phyloP scores from a whole-genome alignment of 1,140 invertebrate genomes.

The Procambarus virginalis region DNA sequence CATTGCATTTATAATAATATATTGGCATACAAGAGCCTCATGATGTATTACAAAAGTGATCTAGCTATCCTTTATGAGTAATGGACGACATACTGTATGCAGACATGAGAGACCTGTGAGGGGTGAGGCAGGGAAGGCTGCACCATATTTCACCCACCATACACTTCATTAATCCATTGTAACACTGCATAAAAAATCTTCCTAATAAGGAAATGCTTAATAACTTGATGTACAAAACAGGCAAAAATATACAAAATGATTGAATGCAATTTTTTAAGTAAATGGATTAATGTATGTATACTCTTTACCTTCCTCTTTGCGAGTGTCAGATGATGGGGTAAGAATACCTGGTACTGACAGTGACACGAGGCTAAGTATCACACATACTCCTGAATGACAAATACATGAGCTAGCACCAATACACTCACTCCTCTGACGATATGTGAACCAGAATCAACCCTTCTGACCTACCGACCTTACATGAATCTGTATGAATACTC shows the following conservation, averaged over 20 bases:
- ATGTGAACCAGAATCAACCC: not conserved
- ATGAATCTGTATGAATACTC: no score
- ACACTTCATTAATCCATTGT: constrained; percentile 8
- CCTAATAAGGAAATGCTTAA: not conserved
- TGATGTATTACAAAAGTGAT: constrained; percentile 64
- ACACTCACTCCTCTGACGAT: not conserved
- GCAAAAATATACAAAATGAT: constrained; percentile 19
- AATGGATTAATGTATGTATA: constrained; percentile 13
- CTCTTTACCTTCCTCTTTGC: not conserved
- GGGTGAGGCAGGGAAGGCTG: constrained; percentile 34
- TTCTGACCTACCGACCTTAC: no score
- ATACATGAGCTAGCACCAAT: not conserved
- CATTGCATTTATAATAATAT: constrained; percentile 65
- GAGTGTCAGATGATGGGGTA: not conserved
- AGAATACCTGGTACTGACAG: not conserved
- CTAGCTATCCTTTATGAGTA: constrained; percentile 64
- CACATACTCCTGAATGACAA: not conserved
- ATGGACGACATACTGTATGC: constrained; percentile 65
- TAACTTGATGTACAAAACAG: constrained; percentile 23
- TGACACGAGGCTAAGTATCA: not conserved
- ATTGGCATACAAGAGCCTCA: constrained; percentile 65
- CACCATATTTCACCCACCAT: not conserved
- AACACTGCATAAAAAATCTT: constrained; percentile 6
- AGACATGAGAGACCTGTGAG: constrained; percentile 56
- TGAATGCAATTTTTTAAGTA: not conserved